Percentiles rank a stretch among this genome's conserved stretches.
phyloP scores from a whole-genome alignment of 1,140 invertebrate genomes.

The Lepidostoma basale region DNA sequence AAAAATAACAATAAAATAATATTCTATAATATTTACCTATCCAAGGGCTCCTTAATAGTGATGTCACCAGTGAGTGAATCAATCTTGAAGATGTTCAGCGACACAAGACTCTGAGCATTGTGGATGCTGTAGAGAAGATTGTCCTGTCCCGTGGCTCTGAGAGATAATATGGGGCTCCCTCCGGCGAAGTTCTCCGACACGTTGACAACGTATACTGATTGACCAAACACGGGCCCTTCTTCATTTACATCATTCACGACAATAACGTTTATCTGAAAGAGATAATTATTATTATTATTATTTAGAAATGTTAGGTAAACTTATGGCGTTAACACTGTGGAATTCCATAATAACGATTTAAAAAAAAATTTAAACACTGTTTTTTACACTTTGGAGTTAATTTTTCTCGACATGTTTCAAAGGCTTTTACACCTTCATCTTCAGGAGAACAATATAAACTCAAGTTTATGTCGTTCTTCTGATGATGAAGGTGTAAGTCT shows the following conservation, averaged over 20 bases:
- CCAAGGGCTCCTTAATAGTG: constrained; percentile 71
- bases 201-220: constrained; percentile 69
- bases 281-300: not conserved
- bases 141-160: constrained; percentile 35
- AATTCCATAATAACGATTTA: no score
- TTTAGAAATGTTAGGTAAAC: no score
- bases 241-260: constrained; percentile 78
- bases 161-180: constrained; percentile 39
- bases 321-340: no score
- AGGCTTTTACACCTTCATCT: no score
- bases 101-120: constrained; percentile 72
- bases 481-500: no score
- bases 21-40: constrained; percentile 62
- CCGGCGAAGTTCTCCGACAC: constrained; percentile 69
- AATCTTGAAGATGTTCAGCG: constrained; percentile 74
- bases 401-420: no score
- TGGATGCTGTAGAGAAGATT: constrained; percentile 73
- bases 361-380: no score
- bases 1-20: no score
- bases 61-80: constrained; percentile 77
- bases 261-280: constrained; percentile 63
- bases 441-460: no score
- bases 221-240: constrained; percentile 73
- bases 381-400: not conserved
- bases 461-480: no score